These are phyloP conservation scores for Salminus brasiliensis DNA, from an alignment of 2,113 vertebrate species.

Conservation along the genomic window DNA sequence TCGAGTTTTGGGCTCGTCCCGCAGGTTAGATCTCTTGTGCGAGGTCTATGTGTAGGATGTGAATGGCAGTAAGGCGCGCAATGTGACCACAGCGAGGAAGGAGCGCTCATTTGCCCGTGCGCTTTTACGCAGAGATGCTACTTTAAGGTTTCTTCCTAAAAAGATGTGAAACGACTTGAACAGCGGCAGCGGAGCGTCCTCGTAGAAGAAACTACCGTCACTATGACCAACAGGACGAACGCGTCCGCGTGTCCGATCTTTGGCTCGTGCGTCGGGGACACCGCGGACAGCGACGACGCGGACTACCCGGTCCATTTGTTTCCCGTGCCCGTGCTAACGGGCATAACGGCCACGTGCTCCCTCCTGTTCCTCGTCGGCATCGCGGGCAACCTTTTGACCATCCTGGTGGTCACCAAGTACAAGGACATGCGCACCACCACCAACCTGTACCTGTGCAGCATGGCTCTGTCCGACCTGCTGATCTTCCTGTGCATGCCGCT, in stretches of 20 bases:
- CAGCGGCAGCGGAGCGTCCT: neutral
- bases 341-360: constrained; percentile 84
- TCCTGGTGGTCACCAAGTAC: constrained; percentile 89
- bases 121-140: no score
- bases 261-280: constrained; percentile 61
- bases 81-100: neutral
- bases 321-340: constrained; percentile 84
- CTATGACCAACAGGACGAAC: constrained; percentile 81
- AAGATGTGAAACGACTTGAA: constrained; percentile 6
- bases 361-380: constrained; percentile 87
- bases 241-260: constrained; percentile 66
- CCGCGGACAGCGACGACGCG: constrained; percentile 60
- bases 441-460: constrained; percentile 95
- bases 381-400: constrained; percentile 90
- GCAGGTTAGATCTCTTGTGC: neutral
- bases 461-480: constrained; percentile 94
- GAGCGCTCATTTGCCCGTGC: no score
- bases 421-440: constrained; percentile 95
- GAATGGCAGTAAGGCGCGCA: neutral
- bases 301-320: constrained; percentile 79
- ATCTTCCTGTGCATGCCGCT: constrained; percentile 97
- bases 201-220: constrained; percentile 39
- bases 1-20: neutral
- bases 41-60: neutral
- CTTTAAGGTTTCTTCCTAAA: no score